Evolutionary conservation across 1,140 invertebrate genomes (phyloP), one percentile per base, ranked within the genome.

Genomic region (Cotesia chilonis): DNA sequence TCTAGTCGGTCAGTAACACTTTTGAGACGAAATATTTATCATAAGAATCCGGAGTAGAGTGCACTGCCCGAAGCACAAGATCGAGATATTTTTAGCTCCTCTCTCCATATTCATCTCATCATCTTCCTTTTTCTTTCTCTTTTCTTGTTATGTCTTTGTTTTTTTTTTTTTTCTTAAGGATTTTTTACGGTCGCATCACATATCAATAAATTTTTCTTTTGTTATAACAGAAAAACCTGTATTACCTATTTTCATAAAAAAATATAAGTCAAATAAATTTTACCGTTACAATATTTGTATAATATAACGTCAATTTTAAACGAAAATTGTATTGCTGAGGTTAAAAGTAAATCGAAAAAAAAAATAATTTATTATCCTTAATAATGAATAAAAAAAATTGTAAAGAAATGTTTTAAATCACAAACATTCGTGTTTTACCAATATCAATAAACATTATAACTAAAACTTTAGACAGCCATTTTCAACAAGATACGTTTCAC

Each of bases 41-140:
- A 63, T 41, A 68, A 71, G 55, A 36, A 64, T 55, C 55, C 57
- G 38, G 54, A 38, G 41, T 47, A 47, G 65, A 60, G 67, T 74
- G 59, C 37, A 55, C 52, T 68, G 64, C 64, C 69, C 55, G 55
- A 47, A 63, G 63, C 51, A 61, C 63, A 68, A 57, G 65, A 52
- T 70, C 65, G 68, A 68, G 73, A 71, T 74, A 74, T 74, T 74
- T 74, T 74, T 74, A 74, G 73, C 64, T 74, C 60, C 64, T 38
- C 36, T 61, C 57, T 52, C 57, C 57, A 71, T 66, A 7, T 68
- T 59, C 55, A 71, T 69, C 73, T 71, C 55, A 57, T 20, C 51
- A 57, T 47, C 68, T 14, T 52, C 37, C 47, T 63, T 67, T 52
- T 37, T 37, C 36, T 59, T 73, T 28, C 66, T 64, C 65, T 60